Evolutionary conservation across 2,797 vertebrate genomes (phyloP).

Genomic region (Lagodon rhomboides): DNA sequence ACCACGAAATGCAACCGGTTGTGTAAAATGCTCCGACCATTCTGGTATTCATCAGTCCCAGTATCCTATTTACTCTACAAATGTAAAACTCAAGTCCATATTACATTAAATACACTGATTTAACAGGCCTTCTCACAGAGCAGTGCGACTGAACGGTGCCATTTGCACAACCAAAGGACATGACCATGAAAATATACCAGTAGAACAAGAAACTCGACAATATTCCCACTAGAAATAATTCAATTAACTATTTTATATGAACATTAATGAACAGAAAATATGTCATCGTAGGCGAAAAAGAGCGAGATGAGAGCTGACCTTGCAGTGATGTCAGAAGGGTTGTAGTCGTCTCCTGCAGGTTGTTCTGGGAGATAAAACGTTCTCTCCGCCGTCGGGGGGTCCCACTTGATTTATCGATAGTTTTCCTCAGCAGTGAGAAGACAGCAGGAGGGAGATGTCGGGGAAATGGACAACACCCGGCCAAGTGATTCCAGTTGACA

Average conservation of each 20-base stretch:
- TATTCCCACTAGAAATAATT: neutral
- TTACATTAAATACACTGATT: neutral
- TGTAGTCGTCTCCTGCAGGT: conserved; percentile 17
- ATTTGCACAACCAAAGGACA: neutral
- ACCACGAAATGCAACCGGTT: neutral
- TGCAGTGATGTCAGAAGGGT: conserved; percentile 37
- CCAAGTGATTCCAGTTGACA: conserved; percentile 67
- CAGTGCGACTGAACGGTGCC: neutral
- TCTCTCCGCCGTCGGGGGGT: conserved; percentile 31
- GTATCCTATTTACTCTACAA: neutral
- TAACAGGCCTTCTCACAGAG: neutral
- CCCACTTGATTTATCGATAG: conserved; percentile 33
- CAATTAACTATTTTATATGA: neutral
- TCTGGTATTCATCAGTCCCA: neutral
- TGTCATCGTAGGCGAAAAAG: neutral
- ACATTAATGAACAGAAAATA: neutral
- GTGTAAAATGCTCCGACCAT: neutral
- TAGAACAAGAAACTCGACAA: neutral
- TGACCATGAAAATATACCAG: neutral
- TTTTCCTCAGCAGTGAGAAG: conserved; percentile 39
- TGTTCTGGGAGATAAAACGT: conserved; percentile 2
- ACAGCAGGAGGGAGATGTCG: conserved; percentile 58
- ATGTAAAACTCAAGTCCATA: neutral
- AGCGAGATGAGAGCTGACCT: conserved; percentile 75
- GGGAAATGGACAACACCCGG: conserved; percentile 45